Evolutionary conservation across 1,140 invertebrate species (phyloP).

Genomic region (Homalodisca vitripennis): DNA sequence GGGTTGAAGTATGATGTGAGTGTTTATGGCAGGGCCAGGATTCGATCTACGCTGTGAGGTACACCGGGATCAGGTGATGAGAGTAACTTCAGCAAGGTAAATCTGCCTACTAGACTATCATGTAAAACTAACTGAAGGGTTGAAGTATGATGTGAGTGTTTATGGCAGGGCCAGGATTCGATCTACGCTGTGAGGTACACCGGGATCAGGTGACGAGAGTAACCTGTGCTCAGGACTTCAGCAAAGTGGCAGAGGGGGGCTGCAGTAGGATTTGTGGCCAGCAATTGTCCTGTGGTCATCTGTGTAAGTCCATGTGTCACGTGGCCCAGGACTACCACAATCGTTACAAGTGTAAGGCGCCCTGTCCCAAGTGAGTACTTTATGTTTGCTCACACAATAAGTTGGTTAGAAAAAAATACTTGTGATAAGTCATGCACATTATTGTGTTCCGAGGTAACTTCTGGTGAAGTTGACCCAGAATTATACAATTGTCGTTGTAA

Average conservation of each 20-base stretch:
- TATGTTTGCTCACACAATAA: not conserved
- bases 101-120: too few species aligned
- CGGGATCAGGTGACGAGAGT: conserved; percentile 43
- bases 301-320: conserved; percentile 56
- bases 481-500: too few species aligned
- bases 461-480: too few species aligned
- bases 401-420: too few species aligned
- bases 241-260: conserved; percentile 39
- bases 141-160: too few species aligned
- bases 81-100: too few species aligned
- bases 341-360: conserved; percentile 47
- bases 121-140: too few species aligned
- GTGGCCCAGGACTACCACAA: conserved; percentile 51
- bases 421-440: too few species aligned
- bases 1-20: too few species aligned
- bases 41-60: conserved; percentile 53
- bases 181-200: conserved; percentile 54
- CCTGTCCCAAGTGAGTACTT: conserved; percentile 47
- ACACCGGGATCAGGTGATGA: conserved; percentile 49
- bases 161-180: conserved; percentile 43
- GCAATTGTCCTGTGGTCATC: conserved; percentile 54
- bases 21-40: too few species aligned
- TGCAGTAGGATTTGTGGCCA: conserved; percentile 45
- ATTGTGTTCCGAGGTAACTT: too few species aligned
- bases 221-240: conserved; percentile 36